phyloP scores from a whole-genome alignment of 2,797 vertebrate species.

The Rhynchonycteris naso region DNA sequence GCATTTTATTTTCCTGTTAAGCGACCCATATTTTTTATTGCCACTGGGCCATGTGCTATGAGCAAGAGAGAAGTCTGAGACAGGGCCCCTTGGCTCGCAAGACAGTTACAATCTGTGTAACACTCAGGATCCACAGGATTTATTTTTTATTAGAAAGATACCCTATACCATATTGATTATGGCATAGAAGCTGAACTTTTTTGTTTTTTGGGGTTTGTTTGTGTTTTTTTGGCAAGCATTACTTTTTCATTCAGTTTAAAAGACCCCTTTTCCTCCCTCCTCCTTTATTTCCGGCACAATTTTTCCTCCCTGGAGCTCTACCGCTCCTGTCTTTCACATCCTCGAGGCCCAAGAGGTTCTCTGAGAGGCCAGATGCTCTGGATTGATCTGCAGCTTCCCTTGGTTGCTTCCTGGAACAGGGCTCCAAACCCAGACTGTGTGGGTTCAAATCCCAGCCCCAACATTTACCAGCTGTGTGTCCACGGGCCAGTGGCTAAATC shows the following conservation, averaged over 20 bases:
- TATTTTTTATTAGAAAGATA: conserved; percentile 2
- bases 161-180: not conserved
- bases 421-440: not conserved
- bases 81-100: not conserved
- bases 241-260: conserved; percentile 5
- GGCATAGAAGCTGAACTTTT: not conserved
- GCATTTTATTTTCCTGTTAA: not conserved
- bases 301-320: not conserved
- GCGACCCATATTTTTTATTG: not conserved
- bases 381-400: not conserved
- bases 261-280: not conserved
- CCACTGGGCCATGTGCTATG: not conserved
- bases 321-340: not conserved
- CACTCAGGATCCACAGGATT: not conserved
- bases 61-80: not conserved
- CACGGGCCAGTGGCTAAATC: not conserved
- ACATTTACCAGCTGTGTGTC: not conserved
- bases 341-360: not conserved
- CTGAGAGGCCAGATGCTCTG: not conserved
- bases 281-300: not conserved
- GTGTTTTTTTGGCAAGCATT: not conserved
- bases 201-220: not conserved
- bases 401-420: not conserved
- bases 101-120: not conserved
- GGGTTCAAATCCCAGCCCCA: not conserved